A percentile compares a stretch with the other conserved stretches of the same genome.
Conservation (phyloP, 2,888 invertebrate species). For the Gandaritis pyraliata region DNA sequence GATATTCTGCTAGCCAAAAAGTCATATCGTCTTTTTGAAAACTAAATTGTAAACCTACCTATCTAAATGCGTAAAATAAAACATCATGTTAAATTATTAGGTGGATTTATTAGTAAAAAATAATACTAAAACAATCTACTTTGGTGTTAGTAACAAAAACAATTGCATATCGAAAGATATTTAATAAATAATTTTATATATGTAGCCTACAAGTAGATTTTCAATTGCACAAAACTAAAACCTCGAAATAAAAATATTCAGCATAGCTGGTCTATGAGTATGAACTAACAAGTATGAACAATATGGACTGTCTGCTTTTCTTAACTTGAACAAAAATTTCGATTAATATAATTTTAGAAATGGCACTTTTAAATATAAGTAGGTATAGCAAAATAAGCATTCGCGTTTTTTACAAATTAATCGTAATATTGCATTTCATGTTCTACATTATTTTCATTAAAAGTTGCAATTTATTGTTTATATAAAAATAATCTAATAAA, state of each 20-base stretch:
- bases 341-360: constrained; percentile 46
- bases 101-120: constrained; percentile 65
- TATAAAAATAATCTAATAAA: too few relatives aligned
- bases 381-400: constrained; percentile 65
- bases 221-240: constrained; percentile 65
- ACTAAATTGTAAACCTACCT: too few relatives aligned
- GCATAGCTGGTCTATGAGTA: background rate
- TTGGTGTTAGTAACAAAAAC: constrained; percentile 81
- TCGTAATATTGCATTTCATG: too few relatives aligned
- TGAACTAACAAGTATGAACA: constrained; percentile 10
- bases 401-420: constrained; percentile 44
- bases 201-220: constrained; percentile 56
- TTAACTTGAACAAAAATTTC: background rate
- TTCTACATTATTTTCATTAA: too few relatives aligned
- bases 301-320: background rate
- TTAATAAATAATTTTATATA: constrained; percentile 26
- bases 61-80: constrained; percentile 6
- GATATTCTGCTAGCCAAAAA: too few relatives aligned
- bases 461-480: too few relatives aligned
- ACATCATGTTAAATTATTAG: constrained; percentile 28
- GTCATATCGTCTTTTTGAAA: too few relatives aligned
- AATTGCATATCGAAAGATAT: constrained; percentile 64
- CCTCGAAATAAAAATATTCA: constrained; percentile 17
- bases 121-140: constrained; percentile 68
- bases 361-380: constrained; percentile 74